Conservation (phyloP, 2,888 invertebrate species). For the Apotomis capreana region DNA sequence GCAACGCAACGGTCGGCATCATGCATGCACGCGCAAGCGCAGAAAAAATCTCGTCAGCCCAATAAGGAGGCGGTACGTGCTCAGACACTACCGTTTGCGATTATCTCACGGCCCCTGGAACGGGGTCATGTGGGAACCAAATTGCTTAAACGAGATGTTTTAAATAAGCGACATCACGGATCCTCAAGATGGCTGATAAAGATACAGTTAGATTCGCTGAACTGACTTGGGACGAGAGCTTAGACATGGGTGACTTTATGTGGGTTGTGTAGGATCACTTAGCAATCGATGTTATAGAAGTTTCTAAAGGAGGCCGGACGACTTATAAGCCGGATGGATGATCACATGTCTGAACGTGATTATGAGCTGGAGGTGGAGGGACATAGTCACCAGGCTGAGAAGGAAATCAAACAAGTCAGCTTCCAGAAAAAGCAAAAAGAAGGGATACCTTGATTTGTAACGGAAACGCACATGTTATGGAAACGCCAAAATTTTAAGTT, state of each 20-base stretch:
- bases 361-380: too few species aligned
- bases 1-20: constrained; percentile 55
- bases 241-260: constrained; percentile 1
- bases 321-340: too few species aligned
- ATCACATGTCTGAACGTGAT: too few species aligned
- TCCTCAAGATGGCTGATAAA: constrained; percentile 66
- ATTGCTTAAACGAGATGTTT: constrained; percentile 65
- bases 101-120: constrained; percentile 77
- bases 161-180: constrained; percentile 67
- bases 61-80: constrained; percentile 78
- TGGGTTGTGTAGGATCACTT: neutral
- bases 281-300: neutral
- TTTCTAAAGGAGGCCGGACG: neutral
- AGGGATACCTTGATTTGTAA: too few species aligned
- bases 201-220: constrained; percentile 31
- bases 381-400: too few species aligned
- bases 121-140: constrained; percentile 76
- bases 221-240: neutral
- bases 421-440: too few species aligned
- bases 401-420: too few species aligned
- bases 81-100: constrained; percentile 76
- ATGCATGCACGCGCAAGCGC: constrained; percentile 66
- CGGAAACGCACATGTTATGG: too few species aligned
- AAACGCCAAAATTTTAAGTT: neutral
- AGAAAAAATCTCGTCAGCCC: constrained; percentile 70